Percentiles rank a stretch among this genome's conserved stretches.
phyloP scores from a whole-genome alignment of 1,140 invertebrate genomes.

The Drosophila subobscura region DNA sequence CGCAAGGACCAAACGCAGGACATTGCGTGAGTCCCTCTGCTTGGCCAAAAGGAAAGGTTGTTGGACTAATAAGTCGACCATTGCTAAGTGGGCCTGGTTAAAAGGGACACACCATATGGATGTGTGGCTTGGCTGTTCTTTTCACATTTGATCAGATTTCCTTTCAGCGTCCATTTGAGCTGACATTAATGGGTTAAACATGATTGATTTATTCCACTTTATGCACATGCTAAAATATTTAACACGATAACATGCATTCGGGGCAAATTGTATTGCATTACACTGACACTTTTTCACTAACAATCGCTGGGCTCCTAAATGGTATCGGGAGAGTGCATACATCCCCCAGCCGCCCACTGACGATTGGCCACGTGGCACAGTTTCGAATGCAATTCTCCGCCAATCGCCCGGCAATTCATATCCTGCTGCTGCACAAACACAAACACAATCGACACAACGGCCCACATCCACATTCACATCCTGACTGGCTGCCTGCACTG shows the following conservation, averaged over 20 bases:
- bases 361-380: constrained; percentile 55
- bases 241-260: constrained; percentile 33
- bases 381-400: constrained; percentile 48
- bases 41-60: constrained; percentile 38
- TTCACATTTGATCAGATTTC: neutral
- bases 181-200: constrained; percentile 18
- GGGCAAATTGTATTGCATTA: constrained; percentile 1
- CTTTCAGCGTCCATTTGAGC: neutral
- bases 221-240: constrained; percentile 23
- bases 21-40: constrained; percentile 37
- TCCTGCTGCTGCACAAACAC: constrained; percentile 67
- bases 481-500: constrained; percentile 39
- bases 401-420: constrained; percentile 74
- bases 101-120: neutral
- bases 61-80: neutral
- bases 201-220: constrained; percentile 23
- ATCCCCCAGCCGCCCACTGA: constrained; percentile 7
- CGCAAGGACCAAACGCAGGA: constrained; percentile 14
- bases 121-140: neutral
- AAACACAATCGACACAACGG: constrained; percentile 51
- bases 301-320: constrained; percentile 20
- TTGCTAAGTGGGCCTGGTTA: constrained; percentile 5
- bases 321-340: constrained; percentile 28
- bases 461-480: constrained; percentile 14
- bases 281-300: constrained; percentile 12